Evolutionary conservation across 2,113 vertebrate species (phyloP), one percentile per base, ranked within the genome.

Genomic region (Malurus cyaneus): DNA sequence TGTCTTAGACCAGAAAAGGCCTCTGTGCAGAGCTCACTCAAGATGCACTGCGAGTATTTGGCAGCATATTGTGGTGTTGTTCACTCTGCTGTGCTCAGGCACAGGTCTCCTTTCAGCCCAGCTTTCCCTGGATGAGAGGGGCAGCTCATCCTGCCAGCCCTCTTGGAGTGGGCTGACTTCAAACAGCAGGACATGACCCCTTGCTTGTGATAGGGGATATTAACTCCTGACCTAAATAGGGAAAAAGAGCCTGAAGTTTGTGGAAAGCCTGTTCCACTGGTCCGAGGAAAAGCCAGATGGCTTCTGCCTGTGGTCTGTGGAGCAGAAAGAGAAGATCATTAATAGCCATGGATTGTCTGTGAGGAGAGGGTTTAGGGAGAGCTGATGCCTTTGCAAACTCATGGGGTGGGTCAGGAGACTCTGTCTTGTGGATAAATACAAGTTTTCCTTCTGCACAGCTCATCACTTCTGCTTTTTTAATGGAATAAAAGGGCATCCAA

Each of bases 11-110:
- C 78, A 95, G 84, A 96, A 95, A 95, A 93, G 89, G 69, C 41
- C 80, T 81, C 85, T 88, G 74, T 95, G 87, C 67, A 73, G 15
- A 94, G 47, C 60, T 90, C 92, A 67, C 89, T 95, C 87, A 82
- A 88, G 85, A 91, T 89, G 71, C 95, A 49, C 62, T 66, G 87
- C 3, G 87, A 91, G 89, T 85, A 69, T 88, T 94, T 92, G 93
- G 95, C 93, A 94, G 92, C 93, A 91, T 94, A 83, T 92, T 95
- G 94, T 10, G 2, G 81, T 46, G 81, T 73, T 95, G 85, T 80
- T 96, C 18, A 0, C 61, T 80, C 89, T 49, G 70, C 94, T 92
- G 69, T 69, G 87, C 84, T 80, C 59, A 32, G 87, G 89, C 79
- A 66, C 79, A 95, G 93, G 93, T 93, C 79, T 62, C 49, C 5